Evolutionary conservation across 1,140 invertebrate species (phyloP).

Genomic region (Ceratosolen solmsi): DNA sequence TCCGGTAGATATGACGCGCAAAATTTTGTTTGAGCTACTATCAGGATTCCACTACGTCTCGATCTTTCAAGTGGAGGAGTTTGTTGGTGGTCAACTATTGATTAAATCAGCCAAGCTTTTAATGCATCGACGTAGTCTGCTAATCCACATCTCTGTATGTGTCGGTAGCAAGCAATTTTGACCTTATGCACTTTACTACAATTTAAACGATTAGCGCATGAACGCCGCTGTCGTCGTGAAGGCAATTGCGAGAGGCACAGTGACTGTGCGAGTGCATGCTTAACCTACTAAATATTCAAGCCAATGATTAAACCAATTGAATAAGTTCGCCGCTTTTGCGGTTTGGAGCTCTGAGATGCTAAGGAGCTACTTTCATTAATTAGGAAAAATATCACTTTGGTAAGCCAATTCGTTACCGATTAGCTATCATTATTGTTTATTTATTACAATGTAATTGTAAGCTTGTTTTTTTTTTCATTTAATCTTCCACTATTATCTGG

Average conservation of each 20-base stretch:
- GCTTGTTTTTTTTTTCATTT: no score
- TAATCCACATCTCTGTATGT: not conserved
- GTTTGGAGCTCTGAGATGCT: not conserved
- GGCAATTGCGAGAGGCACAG: not conserved
- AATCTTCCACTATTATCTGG: no score
- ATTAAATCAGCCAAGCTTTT: not conserved
- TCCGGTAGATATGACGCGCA: no score
- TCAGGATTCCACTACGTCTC: not conserved
- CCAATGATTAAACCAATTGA: slow-evolving; percentile 45
- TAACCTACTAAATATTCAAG: slow-evolving; percentile 31
- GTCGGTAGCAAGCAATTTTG: not conserved
- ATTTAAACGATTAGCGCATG: not conserved
- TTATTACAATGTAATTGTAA: no score
- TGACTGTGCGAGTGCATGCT: not conserved
- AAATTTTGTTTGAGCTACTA: not conserved
- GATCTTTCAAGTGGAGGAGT: not conserved
- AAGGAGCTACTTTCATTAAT: no score
- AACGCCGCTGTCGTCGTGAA: not conserved
- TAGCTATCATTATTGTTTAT: no score
- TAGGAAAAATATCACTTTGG: slow-evolving; percentile 5
- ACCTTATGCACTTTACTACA: slow-evolving; percentile 7
- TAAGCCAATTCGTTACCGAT: no score
- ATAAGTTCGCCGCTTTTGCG: not conserved
- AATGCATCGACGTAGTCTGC: not conserved
- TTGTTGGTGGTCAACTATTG: not conserved